Evolutionary conservation across 2,113 vertebrate species (phyloP).

Genomic region (Delphinus delphis): DNA sequence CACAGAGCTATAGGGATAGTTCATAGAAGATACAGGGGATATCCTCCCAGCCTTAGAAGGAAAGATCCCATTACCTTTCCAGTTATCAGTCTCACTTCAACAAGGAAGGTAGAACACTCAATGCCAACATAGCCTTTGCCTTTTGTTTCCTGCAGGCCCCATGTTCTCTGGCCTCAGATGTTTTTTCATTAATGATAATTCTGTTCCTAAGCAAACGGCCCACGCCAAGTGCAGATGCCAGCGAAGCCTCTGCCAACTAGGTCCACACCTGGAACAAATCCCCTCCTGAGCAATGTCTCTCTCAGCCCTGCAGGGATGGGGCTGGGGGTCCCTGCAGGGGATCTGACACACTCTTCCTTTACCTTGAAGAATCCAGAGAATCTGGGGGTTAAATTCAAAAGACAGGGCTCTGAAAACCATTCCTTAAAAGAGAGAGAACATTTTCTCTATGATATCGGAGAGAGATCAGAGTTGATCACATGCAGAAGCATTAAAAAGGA

Average conservation of each 20-base stretch:
- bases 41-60: not conserved
- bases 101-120: not conserved
- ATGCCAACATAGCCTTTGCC: not conserved
- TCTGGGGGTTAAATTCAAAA: not conserved
- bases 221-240: not conserved
- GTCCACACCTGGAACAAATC: not conserved
- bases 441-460: not conserved
- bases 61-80: not conserved
- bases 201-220: not conserved
- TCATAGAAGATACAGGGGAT: not conserved
- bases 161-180: not conserved
- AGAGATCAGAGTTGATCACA: not conserved
- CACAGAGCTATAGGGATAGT: not conserved
- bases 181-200: not conserved
- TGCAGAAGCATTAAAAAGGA: slow-evolving; percentile 11
- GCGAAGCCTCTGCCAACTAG: not conserved
- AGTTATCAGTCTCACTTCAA: not conserved
- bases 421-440: not conserved
- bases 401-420: not conserved
- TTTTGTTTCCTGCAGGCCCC: not conserved
- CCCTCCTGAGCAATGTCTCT: not conserved
- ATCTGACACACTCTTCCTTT: not conserved
- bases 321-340: not conserved
- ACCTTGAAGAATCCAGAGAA: not conserved
- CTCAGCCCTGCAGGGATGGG: not conserved